Conservation (phyloP, 2,888 invertebrate species). For the Pterobdella sp. region DNA sequence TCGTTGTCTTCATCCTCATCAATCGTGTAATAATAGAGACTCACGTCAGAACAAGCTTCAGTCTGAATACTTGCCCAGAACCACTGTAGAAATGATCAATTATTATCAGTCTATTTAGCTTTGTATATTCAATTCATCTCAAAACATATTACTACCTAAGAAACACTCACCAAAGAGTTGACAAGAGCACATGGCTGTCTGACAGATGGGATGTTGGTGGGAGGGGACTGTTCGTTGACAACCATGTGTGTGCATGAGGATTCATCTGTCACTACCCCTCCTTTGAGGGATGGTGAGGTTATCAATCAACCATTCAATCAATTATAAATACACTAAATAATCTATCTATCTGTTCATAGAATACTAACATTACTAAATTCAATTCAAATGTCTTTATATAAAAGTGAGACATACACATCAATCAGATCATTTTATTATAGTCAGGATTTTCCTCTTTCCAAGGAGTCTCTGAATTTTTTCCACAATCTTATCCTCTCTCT, state of each 20-base stretch:
- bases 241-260: conserved; percentile 90
- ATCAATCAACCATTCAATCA: background rate
- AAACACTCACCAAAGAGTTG: conserved; percentile 41
- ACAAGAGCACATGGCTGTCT: conserved; percentile 41
- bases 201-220: conserved; percentile 30
- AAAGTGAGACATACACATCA: too few species aligned
- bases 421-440: too few species aligned
- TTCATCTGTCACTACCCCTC: conserved; percentile 62
- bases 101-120: background rate
- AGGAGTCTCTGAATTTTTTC: too few species aligned
- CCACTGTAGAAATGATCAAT: conserved; percentile 60
- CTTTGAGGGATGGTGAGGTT: conserved; percentile 46
- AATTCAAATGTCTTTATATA: background rate
- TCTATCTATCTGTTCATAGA: background rate
- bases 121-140: background rate
- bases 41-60: conserved; percentile 82
- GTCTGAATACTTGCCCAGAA: conserved; percentile 97
- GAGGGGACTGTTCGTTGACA: conserved; percentile 48
- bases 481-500: too few species aligned
- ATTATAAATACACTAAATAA: background rate
- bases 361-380: background rate
- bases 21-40: conserved; percentile 64
- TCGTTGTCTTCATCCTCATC: background rate
- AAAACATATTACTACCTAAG: too few species aligned
- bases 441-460: too few species aligned